These are phyloP conservation scores for Agapornis canus DNA, from an alignment of 2,797 vertebrate species.

Conservation along the genomic window DNA sequence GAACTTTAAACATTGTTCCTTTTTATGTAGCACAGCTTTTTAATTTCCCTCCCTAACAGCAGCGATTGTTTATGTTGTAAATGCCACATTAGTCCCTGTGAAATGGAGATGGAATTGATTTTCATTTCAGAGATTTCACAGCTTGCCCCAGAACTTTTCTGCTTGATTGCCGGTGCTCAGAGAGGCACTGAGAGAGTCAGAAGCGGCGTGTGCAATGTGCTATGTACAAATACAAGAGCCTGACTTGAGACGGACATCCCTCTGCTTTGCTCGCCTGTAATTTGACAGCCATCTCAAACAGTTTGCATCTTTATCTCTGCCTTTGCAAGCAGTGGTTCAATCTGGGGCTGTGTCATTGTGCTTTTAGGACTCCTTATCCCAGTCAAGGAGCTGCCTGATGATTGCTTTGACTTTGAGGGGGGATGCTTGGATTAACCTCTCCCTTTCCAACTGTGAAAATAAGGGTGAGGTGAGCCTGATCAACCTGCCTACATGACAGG, in stretches of 20 bases:
- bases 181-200: constrained; percentile 25
- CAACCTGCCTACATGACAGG: accelerated
- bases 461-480: background rate
- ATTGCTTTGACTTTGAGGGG: background rate
- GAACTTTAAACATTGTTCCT: constrained; percentile 80
- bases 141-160: constrained; percentile 79
- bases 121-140: constrained; percentile 82
- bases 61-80: constrained; percentile 80
- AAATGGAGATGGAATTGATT: constrained; percentile 81
- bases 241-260: background rate
- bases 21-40: constrained; percentile 77
- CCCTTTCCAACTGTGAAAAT: background rate
- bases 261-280: background rate
- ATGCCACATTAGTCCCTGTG: constrained; percentile 79
- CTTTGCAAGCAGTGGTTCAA: background rate
- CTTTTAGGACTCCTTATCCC: background rate
- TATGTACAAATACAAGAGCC: background rate
- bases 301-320: background rate
- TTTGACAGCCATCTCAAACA: background rate
- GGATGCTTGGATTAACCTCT: background rate
- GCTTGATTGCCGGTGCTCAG: constrained; percentile 66
- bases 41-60: constrained; percentile 80
- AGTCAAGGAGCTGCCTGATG: background rate
- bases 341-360: background rate
- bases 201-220: background rate